A percentile compares a stretch with the other conserved stretches of the same genome.
phyloP scores from a whole-genome alignment of 2,113 vertebrate genomes.

The Probosciger aterrimus region DNA sequence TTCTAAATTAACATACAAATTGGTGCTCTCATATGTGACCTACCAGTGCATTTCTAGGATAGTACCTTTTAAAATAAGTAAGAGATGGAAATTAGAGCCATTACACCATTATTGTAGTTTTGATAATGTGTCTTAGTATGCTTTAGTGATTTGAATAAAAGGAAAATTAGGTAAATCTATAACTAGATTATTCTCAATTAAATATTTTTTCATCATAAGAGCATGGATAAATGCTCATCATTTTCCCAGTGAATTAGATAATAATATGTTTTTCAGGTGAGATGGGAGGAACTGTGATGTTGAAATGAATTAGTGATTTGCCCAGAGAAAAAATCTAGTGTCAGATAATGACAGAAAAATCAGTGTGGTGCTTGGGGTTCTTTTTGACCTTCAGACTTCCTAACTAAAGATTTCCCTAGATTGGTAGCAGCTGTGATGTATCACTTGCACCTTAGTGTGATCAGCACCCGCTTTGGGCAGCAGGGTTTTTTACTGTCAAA shows the following conservation, averaged over 20 bases:
- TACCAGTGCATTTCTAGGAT: not conserved
- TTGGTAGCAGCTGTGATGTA: not conserved
- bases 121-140: not conserved
- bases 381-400: not conserved
- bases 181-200: not conserved
- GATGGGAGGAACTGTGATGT: not conserved
- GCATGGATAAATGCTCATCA: not conserved
- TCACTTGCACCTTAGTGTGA: not conserved
- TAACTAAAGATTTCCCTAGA: not conserved
- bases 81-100: not conserved
- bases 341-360: not conserved
- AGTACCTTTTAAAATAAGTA: not conserved
- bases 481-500: not conserved
- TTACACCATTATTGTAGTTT: not conserved
- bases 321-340: not conserved
- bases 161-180: not conserved
- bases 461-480: not conserved
- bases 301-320: not conserved
- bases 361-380: not conserved
- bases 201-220: not conserved
- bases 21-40: not conserved
- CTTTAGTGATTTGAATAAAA: not conserved
- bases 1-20: not conserved
- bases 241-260: not conserved
- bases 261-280: not conserved